Evolutionary conservation across 2,113 vertebrate genomes (phyloP).

Genomic region (Planiliza haematocheilus): DNA sequence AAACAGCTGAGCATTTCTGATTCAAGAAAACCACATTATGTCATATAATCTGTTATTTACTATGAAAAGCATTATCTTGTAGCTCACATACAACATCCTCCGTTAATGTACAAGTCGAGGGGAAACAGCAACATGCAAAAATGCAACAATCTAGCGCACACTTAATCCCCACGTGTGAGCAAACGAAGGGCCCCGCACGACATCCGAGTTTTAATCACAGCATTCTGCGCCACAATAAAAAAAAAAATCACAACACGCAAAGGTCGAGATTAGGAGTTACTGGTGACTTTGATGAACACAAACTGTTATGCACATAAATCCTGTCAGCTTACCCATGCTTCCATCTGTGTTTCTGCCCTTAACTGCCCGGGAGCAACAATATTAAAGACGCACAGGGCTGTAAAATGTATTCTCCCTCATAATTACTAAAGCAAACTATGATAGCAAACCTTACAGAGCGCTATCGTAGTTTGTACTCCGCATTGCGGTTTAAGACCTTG

Average conservation of each 20-base stretch:
- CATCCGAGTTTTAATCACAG: slow-evolving; percentile 28
- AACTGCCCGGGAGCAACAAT: slow-evolving; percentile 21
- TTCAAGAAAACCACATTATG: slow-evolving; percentile 7
- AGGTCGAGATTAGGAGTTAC: slow-evolving; percentile 49
- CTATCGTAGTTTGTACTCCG: too few relatives aligned
- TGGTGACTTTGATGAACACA: slow-evolving; percentile 46
- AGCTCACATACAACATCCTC: too few relatives aligned
- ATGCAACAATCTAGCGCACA: not conserved
- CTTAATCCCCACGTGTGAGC: slow-evolving; percentile 50
- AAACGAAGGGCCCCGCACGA: slow-evolving; percentile 23
- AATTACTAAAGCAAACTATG: not conserved
- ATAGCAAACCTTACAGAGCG: too few relatives aligned
- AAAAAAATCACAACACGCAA: slow-evolving; percentile 42
- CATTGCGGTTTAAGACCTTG: not conserved
- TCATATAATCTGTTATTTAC: slow-evolving; percentile 36
- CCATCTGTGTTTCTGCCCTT: slow-evolving; percentile 55
- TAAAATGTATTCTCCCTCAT: not conserved
- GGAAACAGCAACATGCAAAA: slow-evolving; percentile 12
- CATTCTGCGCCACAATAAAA: slow-evolving; percentile 33
- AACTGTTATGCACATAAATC: slow-evolving; percentile 43
- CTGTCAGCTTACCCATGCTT: slow-evolving; percentile 45
- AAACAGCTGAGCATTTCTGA: too few relatives aligned
- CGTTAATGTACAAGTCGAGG: slow-evolving; percentile 32
- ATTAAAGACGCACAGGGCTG: slow-evolving; percentile 15
- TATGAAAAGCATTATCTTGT: slow-evolving; percentile 25